Percentiles rank a stretch among this genome's conserved stretches.
Evolutionary conservation across 2,797 vertebrate genomes (phyloP).

Genomic region (Chiroxiphia lanceolata): DNA sequence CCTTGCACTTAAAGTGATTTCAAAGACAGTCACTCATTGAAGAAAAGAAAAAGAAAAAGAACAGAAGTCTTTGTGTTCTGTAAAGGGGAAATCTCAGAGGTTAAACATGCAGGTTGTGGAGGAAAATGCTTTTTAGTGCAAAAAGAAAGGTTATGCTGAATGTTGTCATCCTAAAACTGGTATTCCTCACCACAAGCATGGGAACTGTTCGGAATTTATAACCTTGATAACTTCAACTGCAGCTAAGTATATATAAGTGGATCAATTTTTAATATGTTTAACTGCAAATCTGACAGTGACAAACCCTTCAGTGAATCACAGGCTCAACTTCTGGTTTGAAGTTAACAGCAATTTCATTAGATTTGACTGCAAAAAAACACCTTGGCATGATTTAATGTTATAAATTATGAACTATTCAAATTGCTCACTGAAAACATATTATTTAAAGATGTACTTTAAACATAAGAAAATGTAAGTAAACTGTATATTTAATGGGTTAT

Average conservation of each 20-base stretch:
- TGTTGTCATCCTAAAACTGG: not conserved
- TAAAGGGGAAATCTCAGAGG: not conserved
- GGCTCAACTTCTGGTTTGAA: conserved; percentile 12
- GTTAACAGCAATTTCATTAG: conserved; percentile 25
- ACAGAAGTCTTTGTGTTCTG: not conserved
- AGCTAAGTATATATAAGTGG: not conserved
- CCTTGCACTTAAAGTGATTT: not conserved
- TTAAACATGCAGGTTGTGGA: not conserved
- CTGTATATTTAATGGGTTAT: not conserved
- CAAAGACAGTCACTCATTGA: not conserved
- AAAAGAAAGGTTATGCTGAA: conserved; percentile 2
- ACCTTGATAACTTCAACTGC: not conserved
- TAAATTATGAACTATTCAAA: not conserved
- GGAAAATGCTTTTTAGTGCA: not conserved
- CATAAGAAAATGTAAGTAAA: not conserved
- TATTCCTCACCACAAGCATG: not conserved
- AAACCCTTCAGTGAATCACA: conserved; percentile 27
- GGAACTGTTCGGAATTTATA: conserved; percentile 19
- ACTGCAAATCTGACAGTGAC: conserved; percentile 41
- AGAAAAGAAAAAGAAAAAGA: not conserved
- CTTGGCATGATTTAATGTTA: not conserved
- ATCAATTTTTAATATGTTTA: conserved; percentile 35
- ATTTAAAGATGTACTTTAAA: not conserved
- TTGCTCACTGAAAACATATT: not conserved
- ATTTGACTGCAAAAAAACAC: not conserved